phyloP scores from a whole-genome alignment of 2,113 vertebrate species.

The Ascaphus truei region DNA sequence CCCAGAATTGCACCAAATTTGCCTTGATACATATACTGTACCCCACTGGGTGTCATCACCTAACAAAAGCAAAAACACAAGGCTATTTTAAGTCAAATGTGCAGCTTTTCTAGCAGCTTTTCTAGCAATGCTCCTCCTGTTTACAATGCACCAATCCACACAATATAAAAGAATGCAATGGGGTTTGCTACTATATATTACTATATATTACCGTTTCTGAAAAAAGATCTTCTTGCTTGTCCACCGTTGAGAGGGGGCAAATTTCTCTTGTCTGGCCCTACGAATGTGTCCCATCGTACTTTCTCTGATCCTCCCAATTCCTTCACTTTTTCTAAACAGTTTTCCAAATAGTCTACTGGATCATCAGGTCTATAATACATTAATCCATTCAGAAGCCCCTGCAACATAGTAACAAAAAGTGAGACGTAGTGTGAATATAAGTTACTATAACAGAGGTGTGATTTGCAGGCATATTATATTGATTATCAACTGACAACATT shows the following conservation, averaged over 20 bases:
- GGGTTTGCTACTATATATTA: not conserved
- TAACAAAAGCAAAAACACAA: too few relatives aligned
- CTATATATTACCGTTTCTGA: slow-evolving; percentile 84
- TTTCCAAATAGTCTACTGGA: slow-evolving; percentile 92
- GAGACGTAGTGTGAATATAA: too few relatives aligned
- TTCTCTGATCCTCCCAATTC: slow-evolving; percentile 90
- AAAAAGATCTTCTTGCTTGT: slow-evolving; percentile 86
- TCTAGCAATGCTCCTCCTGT: too few relatives aligned
- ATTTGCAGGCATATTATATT: too few relatives aligned
- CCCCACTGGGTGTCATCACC: too few relatives aligned
- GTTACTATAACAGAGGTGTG: too few relatives aligned
- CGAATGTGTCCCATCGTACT: slow-evolving; percentile 96
- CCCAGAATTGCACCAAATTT: too few relatives aligned
- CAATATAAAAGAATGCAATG: not conserved
- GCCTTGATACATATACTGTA: too few relatives aligned
- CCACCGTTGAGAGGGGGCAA: slow-evolving; percentile 91
- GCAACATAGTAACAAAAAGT: slow-evolving; percentile 47
- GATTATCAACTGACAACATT: too few relatives aligned
- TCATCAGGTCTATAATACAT: slow-evolving; percentile 95
- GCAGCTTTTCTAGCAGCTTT: too few relatives aligned
- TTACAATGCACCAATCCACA: too few relatives aligned
- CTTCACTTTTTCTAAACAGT: slow-evolving; percentile 86
- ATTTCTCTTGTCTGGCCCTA: slow-evolving; percentile 91
- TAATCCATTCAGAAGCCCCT: slow-evolving; percentile 95
- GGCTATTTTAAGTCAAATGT: too few relatives aligned